A percentile compares a stretch with the other conserved stretches of the same genome.
phyloP scores from a whole-genome alignment of 2,113 vertebrate genomes.

The Leptodactylus fuscus region DNA sequence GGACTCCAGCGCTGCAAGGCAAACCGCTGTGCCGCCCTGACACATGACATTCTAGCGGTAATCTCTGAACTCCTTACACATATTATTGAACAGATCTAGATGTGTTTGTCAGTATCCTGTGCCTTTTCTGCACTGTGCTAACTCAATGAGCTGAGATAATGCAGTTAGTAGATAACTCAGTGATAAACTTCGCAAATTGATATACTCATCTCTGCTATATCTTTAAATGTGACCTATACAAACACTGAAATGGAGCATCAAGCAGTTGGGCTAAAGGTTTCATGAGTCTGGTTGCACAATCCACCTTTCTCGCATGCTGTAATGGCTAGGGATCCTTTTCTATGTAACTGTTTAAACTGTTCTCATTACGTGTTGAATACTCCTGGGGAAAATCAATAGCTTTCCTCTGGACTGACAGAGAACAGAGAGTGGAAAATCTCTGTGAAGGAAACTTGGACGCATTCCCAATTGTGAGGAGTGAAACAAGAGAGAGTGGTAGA shows the following conservation, averaged over 20 bases:
- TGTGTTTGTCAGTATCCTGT: no score
- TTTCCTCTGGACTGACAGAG: slow-evolving; percentile 41
- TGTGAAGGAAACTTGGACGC: slow-evolving; percentile 39
- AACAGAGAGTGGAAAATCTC: slow-evolving; percentile 21
- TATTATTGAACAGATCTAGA: no score
- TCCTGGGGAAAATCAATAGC: slow-evolving; percentile 54
- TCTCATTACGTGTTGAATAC: slow-evolving; percentile 51
- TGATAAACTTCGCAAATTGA: neutral
- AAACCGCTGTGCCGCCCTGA: no score
- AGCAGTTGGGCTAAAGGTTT: slow-evolving; percentile 24
- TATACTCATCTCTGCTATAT: neutral
- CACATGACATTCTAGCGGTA: no score
- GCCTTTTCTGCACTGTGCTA: neutral
- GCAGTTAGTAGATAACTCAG: neutral
- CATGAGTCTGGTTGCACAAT: neutral
- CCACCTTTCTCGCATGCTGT: slow-evolving; percentile 6
- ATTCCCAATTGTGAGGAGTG: slow-evolving; percentile 9
- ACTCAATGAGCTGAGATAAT: neutral
- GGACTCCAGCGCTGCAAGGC: no score
- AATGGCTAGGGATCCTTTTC: slow-evolving; percentile 39
- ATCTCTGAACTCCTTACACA: no score
- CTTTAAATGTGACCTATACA: neutral
- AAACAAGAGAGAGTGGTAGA: slow-evolving; percentile 13
- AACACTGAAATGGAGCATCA: neutral
- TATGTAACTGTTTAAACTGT: slow-evolving; percentile 48